A percentile compares a stretch with the other conserved stretches of the same genome.
These are phyloP conservation scores for Willowsia nigromaculata DNA, from an alignment of 2,888 invertebrate species.

Conservation along the genomic window DNA sequence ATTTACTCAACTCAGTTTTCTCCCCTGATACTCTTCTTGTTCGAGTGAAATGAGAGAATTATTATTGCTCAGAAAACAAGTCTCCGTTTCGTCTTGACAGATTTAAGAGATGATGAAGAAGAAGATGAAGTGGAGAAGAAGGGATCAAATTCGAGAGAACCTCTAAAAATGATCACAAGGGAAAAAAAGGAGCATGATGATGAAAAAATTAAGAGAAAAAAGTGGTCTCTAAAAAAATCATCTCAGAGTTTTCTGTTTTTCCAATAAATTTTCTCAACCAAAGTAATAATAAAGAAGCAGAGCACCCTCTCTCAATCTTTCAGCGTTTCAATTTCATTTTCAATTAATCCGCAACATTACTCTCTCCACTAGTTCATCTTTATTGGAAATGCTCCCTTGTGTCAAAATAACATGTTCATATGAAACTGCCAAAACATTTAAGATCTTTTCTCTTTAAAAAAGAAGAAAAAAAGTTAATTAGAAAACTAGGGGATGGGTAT, in stretches of 20 bases:
- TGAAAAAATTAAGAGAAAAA: neutral
- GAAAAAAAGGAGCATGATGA: neutral
- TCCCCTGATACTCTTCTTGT: neutral
- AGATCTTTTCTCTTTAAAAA: too few species aligned
- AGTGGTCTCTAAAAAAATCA: neutral
- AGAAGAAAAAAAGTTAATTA: neutral
- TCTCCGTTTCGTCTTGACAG: conserved; percentile 54
- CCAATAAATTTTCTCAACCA: neutral
- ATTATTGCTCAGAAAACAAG: conserved; percentile 18
- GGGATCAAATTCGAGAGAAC: conserved; percentile 5
- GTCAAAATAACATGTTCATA: neutral
- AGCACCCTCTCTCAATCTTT: neutral
- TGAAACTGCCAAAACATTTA: too few species aligned
- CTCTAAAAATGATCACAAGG: too few species aligned
- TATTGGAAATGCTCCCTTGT: too few species aligned
- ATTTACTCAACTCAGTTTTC: neutral
- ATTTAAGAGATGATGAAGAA: neutral
- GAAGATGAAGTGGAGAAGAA: neutral
- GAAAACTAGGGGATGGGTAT: neutral
- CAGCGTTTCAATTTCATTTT: neutral
- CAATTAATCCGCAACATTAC: neutral
- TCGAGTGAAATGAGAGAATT: conserved; percentile 33
- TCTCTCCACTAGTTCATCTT: neutral
- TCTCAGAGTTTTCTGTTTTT: neutral
- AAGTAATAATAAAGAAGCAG: neutral